Conservation (phyloP, 1,140 invertebrate genomes). For the Sarcophaga bullata region DNA sequence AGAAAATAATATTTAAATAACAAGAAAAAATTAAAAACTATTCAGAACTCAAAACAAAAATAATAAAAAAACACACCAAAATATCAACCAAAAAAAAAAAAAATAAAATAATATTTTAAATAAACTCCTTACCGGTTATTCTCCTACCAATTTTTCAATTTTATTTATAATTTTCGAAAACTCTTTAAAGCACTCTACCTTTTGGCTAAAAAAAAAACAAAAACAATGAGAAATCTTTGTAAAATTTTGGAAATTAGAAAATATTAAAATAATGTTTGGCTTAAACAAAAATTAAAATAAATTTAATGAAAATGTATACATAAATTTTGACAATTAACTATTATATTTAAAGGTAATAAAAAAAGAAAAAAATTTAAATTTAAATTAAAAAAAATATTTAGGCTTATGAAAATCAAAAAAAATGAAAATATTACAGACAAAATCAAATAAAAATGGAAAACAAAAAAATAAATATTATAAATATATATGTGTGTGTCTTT, state of each 20-base stretch:
- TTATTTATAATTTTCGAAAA: constrained; percentile 16
- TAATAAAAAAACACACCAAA: constrained; percentile 62
- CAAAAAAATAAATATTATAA: constrained; percentile 49
- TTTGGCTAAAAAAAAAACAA: constrained; percentile 29
- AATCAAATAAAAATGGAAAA: constrained; percentile 54
- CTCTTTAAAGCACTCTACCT: constrained; percentile 1
- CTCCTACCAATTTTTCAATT: too few species aligned
- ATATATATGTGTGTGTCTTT: constrained; percentile 66
- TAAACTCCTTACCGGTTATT: neutral
- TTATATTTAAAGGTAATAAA: constrained; percentile 30
- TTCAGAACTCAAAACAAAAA: constrained; percentile 47
- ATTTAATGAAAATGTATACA: neutral
- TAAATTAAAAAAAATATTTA: constrained; percentile 44
- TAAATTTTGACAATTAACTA: constrained; percentile 32
- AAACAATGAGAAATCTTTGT: neutral
- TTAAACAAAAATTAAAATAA: constrained; percentile 36
- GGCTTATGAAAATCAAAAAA: constrained; percentile 39
- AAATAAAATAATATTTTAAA: too few species aligned
- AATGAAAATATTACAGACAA: constrained; percentile 42
- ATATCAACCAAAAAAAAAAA: constrained; percentile 53
- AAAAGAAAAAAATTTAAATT: constrained; percentile 42
- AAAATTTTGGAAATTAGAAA: constrained; percentile 5
- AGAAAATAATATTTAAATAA: constrained; percentile 45
- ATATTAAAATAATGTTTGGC: constrained; percentile 12
- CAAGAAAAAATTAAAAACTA: constrained; percentile 39